These are phyloP conservation scores for Platorchestia sp. DNA, from an alignment of 1,140 invertebrate genomes.

Conservation along the genomic window DNA sequence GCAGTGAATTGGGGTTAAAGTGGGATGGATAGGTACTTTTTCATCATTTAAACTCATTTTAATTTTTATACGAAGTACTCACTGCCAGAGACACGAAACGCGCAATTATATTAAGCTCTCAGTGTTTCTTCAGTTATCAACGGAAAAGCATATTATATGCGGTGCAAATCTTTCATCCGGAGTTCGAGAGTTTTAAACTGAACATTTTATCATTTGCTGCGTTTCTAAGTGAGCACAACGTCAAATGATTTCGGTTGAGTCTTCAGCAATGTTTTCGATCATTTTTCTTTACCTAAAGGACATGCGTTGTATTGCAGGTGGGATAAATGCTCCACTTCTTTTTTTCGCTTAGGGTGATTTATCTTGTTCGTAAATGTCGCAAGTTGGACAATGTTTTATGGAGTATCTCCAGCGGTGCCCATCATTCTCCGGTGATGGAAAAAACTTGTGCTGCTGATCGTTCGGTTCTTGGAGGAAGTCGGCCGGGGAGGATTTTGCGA, in stretches of 20 bases:
- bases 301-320: not conserved
- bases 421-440: conserved; percentile 33
- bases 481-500: conserved; percentile 21
- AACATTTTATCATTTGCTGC: not conserved
- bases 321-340: not conserved
- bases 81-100: not conserved
- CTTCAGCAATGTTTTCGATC: not conserved
- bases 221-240: not conserved
- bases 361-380: conserved; percentile 36
- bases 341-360: conserved; percentile 14
- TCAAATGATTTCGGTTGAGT: not conserved
- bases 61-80: not conserved
- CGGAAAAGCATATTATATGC: not conserved
- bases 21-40: no score
- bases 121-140: not conserved
- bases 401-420: conserved; percentile 36
- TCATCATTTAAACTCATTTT: not conserved
- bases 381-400: conserved; percentile 46
- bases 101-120: not conserved
- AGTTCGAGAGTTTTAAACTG: not conserved
- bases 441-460: conserved; percentile 38
- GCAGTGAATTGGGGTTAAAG: no score
- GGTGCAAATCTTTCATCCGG: not conserved
- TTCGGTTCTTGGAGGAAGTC: conserved; percentile 53
- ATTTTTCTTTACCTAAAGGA: not conserved